phyloP scores from a whole-genome alignment of 2,888 invertebrate species.

The Branchipolynoe longqiensis region DNA sequence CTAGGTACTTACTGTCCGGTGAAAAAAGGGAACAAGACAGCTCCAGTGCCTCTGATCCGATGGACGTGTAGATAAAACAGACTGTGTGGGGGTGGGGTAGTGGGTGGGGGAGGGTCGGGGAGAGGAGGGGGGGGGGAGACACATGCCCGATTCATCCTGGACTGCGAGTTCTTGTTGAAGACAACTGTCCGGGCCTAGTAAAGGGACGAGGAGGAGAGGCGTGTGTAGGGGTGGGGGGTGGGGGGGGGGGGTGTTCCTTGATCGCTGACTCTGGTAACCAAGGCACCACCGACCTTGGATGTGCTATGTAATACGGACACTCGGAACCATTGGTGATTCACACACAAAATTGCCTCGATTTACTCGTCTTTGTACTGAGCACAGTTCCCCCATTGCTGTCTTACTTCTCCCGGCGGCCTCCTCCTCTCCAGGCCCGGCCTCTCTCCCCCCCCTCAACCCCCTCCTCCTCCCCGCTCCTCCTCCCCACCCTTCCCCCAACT shows the following conservation, averaged over 20 bases:
- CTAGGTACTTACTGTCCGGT: too few relatives aligned
- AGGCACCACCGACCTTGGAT: background rate
- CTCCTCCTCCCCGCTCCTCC: too few relatives aligned
- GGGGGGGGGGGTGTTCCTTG: too few relatives aligned
- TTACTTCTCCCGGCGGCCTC: background rate
- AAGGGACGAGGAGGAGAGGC: background rate
- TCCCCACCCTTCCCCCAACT: background rate
- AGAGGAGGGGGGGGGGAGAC: background rate
- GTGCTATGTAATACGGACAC: background rate
- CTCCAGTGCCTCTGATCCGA: too few relatives aligned
- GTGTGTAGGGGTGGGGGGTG: too few relatives aligned
- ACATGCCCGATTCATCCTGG: background rate
- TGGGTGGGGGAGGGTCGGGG: background rate
- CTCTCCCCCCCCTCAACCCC: too few relatives aligned
- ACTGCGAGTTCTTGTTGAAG: background rate
- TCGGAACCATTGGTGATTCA: conserved; percentile 16
- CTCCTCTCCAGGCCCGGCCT: too few relatives aligned
- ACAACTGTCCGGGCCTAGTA: conserved; percentile 14
- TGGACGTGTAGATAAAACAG: too few relatives aligned
- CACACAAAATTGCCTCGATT: conserved; percentile 4
- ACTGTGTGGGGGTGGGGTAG: background rate
- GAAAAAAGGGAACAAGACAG: too few relatives aligned
- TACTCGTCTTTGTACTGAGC: background rate
- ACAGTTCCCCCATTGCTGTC: background rate
- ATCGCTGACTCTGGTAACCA: background rate